phyloP scores from a whole-genome alignment of 2,113 vertebrate species.

The Colistium nudipinnis region DNA sequence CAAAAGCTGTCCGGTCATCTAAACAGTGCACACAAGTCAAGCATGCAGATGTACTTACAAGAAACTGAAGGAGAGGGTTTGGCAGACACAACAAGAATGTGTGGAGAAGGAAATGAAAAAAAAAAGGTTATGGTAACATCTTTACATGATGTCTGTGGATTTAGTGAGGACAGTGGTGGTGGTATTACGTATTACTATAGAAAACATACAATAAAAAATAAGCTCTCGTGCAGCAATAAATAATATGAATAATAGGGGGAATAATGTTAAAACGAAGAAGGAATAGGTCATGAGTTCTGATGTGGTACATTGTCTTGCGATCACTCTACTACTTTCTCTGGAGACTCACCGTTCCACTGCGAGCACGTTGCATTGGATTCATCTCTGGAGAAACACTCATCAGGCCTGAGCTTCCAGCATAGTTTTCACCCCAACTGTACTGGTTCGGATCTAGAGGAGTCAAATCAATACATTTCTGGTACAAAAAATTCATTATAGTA shows the following conservation, averaged over 20 bases:
- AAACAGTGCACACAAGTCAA: conserved; percentile 31
- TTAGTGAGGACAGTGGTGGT: conserved; percentile 3
- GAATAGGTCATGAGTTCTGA: background rate
- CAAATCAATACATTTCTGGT: background rate
- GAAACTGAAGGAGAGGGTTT: conserved; percentile 78
- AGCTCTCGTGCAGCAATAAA: too few relatives aligned
- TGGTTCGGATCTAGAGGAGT: conserved; percentile 91
- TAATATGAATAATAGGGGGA: too few relatives aligned
- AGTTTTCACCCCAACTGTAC: conserved; percentile 99
- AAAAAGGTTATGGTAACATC: conserved; percentile 38
- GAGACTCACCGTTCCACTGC: conserved; percentile 96
- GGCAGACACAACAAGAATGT: conserved; percentile 63
- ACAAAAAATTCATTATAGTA: background rate
- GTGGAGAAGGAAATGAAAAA: conserved; percentile 69
- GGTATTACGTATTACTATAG: background rate
- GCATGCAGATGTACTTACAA: conserved; percentile 76
- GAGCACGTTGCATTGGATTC: conserved; percentile 88
- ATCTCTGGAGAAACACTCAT: conserved; percentile 95
- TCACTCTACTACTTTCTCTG: background rate
- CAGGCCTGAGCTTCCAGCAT: conserved; percentile 95
- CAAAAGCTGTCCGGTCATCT: conserved; percentile 13
- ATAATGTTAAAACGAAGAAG: background rate
- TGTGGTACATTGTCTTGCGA: background rate
- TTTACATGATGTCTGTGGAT: background rate
- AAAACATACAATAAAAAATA: background rate